Evolutionary conservation across 2,888 invertebrate genomes (phyloP), one percentile per base, ranked within the genome.

Genomic region (Mystacides longicornis): DNA sequence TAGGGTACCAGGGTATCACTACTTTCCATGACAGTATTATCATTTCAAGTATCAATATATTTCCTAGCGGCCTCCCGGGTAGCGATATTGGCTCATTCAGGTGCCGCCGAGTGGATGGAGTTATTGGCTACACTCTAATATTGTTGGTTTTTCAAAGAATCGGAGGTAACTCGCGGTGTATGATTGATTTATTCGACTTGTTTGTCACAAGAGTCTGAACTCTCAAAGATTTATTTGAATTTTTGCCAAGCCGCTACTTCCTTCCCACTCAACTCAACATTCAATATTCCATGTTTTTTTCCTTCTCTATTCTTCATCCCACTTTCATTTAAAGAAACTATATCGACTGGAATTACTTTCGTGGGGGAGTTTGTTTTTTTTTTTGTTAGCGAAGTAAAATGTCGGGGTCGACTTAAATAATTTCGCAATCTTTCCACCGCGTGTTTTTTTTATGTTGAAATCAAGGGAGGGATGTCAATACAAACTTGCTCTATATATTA

Each of bases 111-210:
- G 51, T 51, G 57, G 53, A 60, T 55, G 56, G 58, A 60, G 58
- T 56, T 56, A 56, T 56, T 58, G 53, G 57, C 54, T 55, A 58
- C 54, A 60, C 16, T 37, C 37, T n/a, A 37, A 37, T 37, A 37
- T 37, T 37, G 37, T 37, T 37, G 37, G 56, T 33, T 47, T 49
- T 49, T 45, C 22, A 22, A 23, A 49, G 52, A 54, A 43, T 45
- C 52, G 16, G 22, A 47, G 57, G 58, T 51, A 56, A 51, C 72
- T 74, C 72, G 73, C 74, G 74, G 74, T 74, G 72, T 70, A 58
- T 74, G 77, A 77, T 77, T 77, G 77, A 77, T 77, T 77, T 77
- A 77, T 77, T 70, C 71, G 70, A 76, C 74, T 77, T 77, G 77
- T 77, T 77, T 77, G 77, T 77, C 77, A 75, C 74, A 66, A 69